Evolutionary conservation across 2,888 invertebrate genomes (phyloP), one percentile per base, ranked within the genome.

Genomic region (Cremastobaeus sp.): DNA sequence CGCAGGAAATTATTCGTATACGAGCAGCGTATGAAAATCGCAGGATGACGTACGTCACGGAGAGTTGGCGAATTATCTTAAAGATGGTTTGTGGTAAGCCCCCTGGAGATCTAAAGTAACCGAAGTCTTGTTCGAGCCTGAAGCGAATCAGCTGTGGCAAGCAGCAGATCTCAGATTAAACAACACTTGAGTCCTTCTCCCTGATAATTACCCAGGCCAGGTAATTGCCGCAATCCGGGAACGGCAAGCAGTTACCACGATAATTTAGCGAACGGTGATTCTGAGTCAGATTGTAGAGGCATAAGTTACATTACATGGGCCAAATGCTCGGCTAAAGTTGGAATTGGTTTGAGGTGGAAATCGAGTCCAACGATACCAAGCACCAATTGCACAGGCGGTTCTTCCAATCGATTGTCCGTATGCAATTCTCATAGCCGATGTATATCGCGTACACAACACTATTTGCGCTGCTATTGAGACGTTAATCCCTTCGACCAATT

Each of bases 211-310:
- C 83, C 83, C 81, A 79, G 79, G 34, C 78, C 75, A 75, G 83
- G 84, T 86, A 87, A 87, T 87, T 87, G 85, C 84, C 81, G 84
- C 86, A 85, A 85, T 87, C 85, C 84, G 80, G 84, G 83, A 84
- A 84, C 82, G 82, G 82, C 82, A 81, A 81, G 82, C 83, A 84
- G 82, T 82, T 82, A 83, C 83, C 79, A 79, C 82, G 86, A 86
- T 86, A 85, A 87, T 87, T 86, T 83, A 84, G 77, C 83, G 78
- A 85, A 83, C 82, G 83, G 86, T 84, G 85, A 86, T 86, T 86
- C 78, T 83, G 82, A 85, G 82, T 83, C 82, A 83, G 86, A 85
- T 86, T 86, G 86, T 83, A 79, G 79, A 77, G 81, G 84, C 81
- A 84, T 81, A 83, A 85, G 85, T 86, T 85, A 83, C 82, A 82